Conservation (phyloP, 2,888 invertebrate genomes). For the Melikaiella ostensackeni region DNA sequence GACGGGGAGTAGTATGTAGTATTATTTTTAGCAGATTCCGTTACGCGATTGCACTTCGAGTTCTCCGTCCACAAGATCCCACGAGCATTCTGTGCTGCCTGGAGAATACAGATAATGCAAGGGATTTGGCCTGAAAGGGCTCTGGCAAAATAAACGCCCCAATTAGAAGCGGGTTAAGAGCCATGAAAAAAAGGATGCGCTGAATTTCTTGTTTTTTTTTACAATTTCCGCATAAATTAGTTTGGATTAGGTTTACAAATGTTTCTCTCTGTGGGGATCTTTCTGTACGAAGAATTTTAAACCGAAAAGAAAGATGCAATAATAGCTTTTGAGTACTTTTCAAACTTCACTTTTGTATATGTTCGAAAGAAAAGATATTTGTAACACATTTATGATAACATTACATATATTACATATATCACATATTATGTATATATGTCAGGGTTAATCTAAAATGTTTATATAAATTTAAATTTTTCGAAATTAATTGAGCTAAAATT, state of each 20-base stretch:
- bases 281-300: too few species aligned
- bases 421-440: too few species aligned
- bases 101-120: constrained; percentile 36
- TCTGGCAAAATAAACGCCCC: constrained; percentile 26
- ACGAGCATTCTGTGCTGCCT: constrained; percentile 24
- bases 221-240: constrained; percentile 35
- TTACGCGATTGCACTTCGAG: constrained; percentile 5
- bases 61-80: background rate
- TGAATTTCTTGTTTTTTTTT: constrained; percentile 23
- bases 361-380: too few species aligned
- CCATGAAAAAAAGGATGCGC: constrained; percentile 3
- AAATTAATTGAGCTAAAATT: too few species aligned
- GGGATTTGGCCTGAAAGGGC: constrained; percentile 25
- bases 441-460: too few species aligned
- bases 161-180: constrained; percentile 27
- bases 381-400: too few species aligned
- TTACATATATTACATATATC: too few species aligned
- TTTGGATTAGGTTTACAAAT: constrained; percentile 34
- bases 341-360: too few species aligned
- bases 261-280: constrained; percentile 5
- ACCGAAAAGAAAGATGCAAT: too few species aligned
- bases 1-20: constrained; percentile 7
- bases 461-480: too few species aligned
- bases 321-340: too few species aligned
- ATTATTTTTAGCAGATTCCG: constrained; percentile 33